A percentile compares a stretch with the other conserved stretches of the same genome.
These are phyloP conservation scores for Ectemnius cavifrons DNA, from an alignment of 2,888 invertebrate genomes.

Conservation along the genomic window DNA sequence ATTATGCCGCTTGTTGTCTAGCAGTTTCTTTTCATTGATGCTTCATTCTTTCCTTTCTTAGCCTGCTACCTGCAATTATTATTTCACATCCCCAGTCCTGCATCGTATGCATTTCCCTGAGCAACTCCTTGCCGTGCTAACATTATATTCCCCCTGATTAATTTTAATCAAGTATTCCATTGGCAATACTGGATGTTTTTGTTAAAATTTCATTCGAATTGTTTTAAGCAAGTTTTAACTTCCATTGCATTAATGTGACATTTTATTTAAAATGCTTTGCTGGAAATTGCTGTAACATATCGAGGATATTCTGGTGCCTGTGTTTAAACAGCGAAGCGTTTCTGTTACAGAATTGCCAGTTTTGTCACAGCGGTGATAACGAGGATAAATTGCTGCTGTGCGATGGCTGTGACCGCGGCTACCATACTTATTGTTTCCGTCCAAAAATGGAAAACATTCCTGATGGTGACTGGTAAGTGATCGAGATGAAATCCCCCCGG, in stretches of 20 bases:
- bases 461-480: slow-evolving; percentile 95
- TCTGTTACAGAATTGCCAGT: slow-evolving; percentile 93
- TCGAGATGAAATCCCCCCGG: no score
- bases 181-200: not conserved
- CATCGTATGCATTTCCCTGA: slow-evolving; percentile 6
- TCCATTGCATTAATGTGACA: slow-evolving; percentile 35
- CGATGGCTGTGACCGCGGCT: slow-evolving; percentile 98
- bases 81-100: slow-evolving; percentile 24
- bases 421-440: slow-evolving; percentile 99
- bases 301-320: slow-evolving; percentile 5
- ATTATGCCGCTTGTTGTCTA: slow-evolving; percentile 59
- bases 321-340: slow-evolving; percentile 46
- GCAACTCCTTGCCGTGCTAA: slow-evolving; percentile 16
- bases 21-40: slow-evolving; percentile 39
- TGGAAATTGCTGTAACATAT: slow-evolving; percentile 35
- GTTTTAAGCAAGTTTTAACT: not conserved
- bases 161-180: slow-evolving; percentile 9
- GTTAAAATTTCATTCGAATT: not conserved
- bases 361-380: slow-evolving; percentile 97
- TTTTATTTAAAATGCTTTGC: slow-evolving; percentile 31
- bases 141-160: slow-evolving; percentile 10
- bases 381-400: slow-evolving; percentile 96
- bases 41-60: slow-evolving; percentile 44
- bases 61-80: slow-evolving; percentile 30
- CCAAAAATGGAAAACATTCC: slow-evolving; percentile 98